Evolutionary conservation across 2,888 invertebrate genomes (phyloP), one percentile per base, ranked within the genome.

Genomic region (Drosophila parthenogenetica): DNA sequence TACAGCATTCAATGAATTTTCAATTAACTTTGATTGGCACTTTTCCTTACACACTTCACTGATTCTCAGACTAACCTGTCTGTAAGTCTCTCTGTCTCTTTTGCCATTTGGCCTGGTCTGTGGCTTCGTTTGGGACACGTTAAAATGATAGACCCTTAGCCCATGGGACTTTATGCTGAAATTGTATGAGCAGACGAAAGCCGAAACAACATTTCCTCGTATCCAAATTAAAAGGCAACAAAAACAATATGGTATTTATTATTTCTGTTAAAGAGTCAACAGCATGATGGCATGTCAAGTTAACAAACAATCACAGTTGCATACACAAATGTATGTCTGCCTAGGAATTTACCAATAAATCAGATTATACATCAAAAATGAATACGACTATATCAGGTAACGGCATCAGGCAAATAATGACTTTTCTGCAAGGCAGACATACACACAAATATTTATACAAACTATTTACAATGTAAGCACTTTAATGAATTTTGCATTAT

Each of bases 1-100:
- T 85, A 86, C 88, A 84, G 72, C 74, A 86, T 85, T 88, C 86
- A 86, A 86, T 85, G 88, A 85, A 85, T 88, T 88, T 85, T 85
- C 84, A 85, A 85, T 85, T 88, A 85, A 86, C 77, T 86, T 85
- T 85, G 84, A 85, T 85, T 85, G 84, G 78, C 84, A 85, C 88
- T 85, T 85, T 85, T 85, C 83, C 81, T 80, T 78, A 71, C 71
- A 69, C 74, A 71, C 69, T 72, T 79, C 71, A 73, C 64, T 76
- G 77, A 62, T 67, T 51, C 46, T 42, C 37, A 50, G 58, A 16
- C 54, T 40, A 60, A 54, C 45, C 49, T 54, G 46, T 22, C 10
- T 32, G 10, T 10, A 49, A 11, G 29, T 17, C 48, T 40, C 2
- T 32, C 16, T 22, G 13, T 13, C 39, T 39, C 35, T 43, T 45